Conservation (phyloP, 2,888 invertebrate species). For the Bhutanitis thaidina region DNA sequence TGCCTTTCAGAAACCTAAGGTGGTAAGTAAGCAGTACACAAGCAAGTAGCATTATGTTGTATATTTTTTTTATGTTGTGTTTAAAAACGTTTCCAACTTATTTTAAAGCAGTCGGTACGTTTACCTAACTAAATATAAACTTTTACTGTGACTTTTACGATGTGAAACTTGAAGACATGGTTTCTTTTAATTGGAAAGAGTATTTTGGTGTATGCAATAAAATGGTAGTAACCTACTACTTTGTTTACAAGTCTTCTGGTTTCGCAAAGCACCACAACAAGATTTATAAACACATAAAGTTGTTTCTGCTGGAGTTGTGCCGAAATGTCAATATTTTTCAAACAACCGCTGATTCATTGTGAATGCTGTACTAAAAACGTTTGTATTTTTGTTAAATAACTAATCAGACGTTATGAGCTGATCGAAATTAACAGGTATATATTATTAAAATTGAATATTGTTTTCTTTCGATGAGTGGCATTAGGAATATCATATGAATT, state of each 20-base stretch:
- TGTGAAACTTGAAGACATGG: constrained; percentile 13
- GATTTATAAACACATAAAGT: constrained; percentile 22
- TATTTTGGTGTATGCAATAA: constrained; percentile 13
- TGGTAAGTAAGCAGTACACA: too few relatives aligned
- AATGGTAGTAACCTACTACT: constrained; percentile 12
- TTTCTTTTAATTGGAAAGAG: constrained; percentile 13
- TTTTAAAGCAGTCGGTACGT: neutral
- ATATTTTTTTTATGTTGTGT: too few relatives aligned
- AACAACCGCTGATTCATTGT: constrained; percentile 5
- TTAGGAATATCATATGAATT: too few relatives aligned
- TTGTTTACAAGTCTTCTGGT: constrained; percentile 22
- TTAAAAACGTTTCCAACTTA: neutral
- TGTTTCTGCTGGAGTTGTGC: constrained; percentile 16
- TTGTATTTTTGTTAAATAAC: neutral
- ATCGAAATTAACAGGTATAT: too few relatives aligned
- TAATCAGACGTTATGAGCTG: too few relatives aligned
- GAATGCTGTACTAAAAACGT: neutral
- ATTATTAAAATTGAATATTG: too few relatives aligned
- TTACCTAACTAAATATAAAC: constrained; percentile 10
- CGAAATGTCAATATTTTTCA: constrained; percentile 19
- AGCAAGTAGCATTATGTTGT: too few relatives aligned
- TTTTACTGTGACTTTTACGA: constrained; percentile 11
- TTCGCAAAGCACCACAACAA: constrained; percentile 19
- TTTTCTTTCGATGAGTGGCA: too few relatives aligned
- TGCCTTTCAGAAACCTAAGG: too few relatives aligned